phyloP scores from a whole-genome alignment of 2,797 vertebrate species.

The Thaleichthys pacificus region DNA sequence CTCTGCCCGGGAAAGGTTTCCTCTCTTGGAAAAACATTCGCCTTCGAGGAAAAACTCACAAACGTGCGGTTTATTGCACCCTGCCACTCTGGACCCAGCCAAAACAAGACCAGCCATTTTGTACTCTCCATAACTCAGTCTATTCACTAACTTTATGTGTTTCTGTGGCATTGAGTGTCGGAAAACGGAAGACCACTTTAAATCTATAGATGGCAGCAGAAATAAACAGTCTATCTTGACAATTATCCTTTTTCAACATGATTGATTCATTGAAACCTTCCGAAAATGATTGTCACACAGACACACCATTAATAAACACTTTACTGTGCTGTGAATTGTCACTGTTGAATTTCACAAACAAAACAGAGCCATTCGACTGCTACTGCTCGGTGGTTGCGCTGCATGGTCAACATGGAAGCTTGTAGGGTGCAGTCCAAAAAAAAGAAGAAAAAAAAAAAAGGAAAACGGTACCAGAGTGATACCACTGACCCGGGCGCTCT shows the following conservation, averaged over 20 bases:
- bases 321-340: background rate
- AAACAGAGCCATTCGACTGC: background rate
- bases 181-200: constrained; percentile 17
- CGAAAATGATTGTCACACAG: background rate
- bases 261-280: background rate
- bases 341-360: background rate
- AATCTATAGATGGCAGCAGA: background rate
- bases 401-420: constrained; percentile 1
- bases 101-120: constrained; percentile 53
- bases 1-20: constrained; percentile 53
- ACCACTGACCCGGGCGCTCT: constrained; percentile 38
- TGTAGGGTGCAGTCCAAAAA: background rate
- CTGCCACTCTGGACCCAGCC: constrained; percentile 39
- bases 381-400: too few species aligned
- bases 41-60: constrained; percentile 62
- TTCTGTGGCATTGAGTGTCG: constrained; percentile 35
- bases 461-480: constrained; percentile 33
- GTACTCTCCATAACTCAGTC: constrained; percentile 41
- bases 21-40: constrained; percentile 58
- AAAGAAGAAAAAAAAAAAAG: background rate
- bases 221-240: background rate
- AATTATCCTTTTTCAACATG: background rate
- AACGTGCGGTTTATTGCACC: constrained; percentile 50
- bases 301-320: background rate
- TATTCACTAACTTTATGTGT: constrained; percentile 52